These are phyloP conservation scores for Phymastichus coffea DNA, from an alignment of 1,140 invertebrate genomes.

Conservation along the genomic window DNA sequence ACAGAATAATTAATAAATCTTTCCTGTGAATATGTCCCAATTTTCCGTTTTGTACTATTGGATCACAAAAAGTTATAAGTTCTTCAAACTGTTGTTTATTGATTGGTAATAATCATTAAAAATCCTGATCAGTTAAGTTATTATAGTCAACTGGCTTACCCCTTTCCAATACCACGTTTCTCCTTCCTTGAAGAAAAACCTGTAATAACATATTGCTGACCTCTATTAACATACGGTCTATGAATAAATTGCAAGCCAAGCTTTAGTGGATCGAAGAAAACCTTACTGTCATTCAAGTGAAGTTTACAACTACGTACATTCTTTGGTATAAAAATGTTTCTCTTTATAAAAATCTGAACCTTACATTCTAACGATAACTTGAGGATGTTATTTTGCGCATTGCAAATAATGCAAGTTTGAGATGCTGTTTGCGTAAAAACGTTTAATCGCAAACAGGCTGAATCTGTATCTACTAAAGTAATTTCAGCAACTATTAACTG, in stretches of 20 bases:
- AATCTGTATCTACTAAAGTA: too few species aligned
- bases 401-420: conserved; percentile 26
- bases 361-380: not conserved
- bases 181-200: too few species aligned
- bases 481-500: too few species aligned
- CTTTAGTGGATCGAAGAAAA: not conserved
- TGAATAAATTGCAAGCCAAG: conserved; percentile 13
- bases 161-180: not conserved
- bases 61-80: conserved; percentile 10
- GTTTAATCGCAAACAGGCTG: too few species aligned
- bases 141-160: not conserved
- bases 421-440: too few species aligned
- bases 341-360: conserved; percentile 6
- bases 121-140: not conserved
- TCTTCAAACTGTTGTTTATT: too few species aligned
- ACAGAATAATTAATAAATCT: conserved; percentile 6
- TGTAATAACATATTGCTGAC: too few species aligned
- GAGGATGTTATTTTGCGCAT: conserved; percentile 4
- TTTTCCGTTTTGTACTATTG: not conserved
- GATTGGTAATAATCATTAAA: conserved; percentile 2
- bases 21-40: conserved; percentile 1
- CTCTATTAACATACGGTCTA: conserved; percentile 4
- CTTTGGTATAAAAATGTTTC: conserved; percentile 17
- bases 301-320: conserved; percentile 2
- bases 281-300: conserved; percentile 14